Conservation (phyloP, 2,113 vertebrate species). For the Chelonoidis abingdonii region DNA sequence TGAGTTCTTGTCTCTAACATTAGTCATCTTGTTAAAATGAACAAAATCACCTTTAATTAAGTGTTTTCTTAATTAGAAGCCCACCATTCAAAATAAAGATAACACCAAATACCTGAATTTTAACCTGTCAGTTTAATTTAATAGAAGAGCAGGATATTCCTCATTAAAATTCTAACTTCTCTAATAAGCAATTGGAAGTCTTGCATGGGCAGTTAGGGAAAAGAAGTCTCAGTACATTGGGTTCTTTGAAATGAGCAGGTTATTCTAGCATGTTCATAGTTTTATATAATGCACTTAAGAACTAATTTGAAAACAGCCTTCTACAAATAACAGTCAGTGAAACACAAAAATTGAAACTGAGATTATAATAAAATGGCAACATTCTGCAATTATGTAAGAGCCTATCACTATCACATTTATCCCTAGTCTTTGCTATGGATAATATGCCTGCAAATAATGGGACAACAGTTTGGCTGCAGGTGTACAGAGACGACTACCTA, state of each 20-base stretch:
- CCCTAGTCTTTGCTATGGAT: neutral
- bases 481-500: neutral
- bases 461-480: neutral
- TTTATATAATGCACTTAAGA: constrained; percentile 48
- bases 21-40: constrained; percentile 58
- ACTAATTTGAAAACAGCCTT: constrained; percentile 46
- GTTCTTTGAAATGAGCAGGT: constrained; percentile 43
- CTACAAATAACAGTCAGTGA: neutral
- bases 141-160: constrained; percentile 25
- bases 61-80: constrained; percentile 46
- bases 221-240: neutral
- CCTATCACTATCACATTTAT: neutral
- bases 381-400: constrained; percentile 27
- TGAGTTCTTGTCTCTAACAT: constrained; percentile 46
- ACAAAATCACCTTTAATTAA: constrained; percentile 60
- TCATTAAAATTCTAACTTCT: constrained; percentile 65
- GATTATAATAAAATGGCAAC: constrained; percentile 23
- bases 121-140: constrained; percentile 55
- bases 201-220: constrained; percentile 21
- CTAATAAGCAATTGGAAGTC: constrained; percentile 65
- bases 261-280: constrained; percentile 35
- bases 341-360: constrained; percentile 22
- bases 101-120: constrained; percentile 49
- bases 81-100: constrained; percentile 44
- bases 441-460: neutral